phyloP scores from a whole-genome alignment of 2,888 invertebrate genomes.

The Catocala fraxini region DNA sequence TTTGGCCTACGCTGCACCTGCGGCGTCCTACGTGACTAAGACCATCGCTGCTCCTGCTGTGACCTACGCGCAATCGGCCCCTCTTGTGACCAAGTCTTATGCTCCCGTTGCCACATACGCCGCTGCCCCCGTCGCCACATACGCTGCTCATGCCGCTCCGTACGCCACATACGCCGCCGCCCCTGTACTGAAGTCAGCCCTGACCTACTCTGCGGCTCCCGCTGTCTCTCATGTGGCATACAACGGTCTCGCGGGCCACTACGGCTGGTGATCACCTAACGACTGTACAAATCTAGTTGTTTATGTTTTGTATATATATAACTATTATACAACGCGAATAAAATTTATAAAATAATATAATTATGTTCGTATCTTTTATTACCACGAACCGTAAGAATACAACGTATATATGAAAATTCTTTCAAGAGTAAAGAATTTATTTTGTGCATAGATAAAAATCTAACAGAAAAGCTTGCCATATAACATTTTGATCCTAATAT shows the following conservation, averaged over 20 bases:
- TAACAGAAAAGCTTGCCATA: neutral
- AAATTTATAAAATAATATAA: constrained; percentile 60
- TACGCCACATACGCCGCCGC: constrained; percentile 57
- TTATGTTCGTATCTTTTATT: neutral
- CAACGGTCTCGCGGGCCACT: constrained; percentile 88
- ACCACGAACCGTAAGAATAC: neutral
- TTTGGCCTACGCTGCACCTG: constrained; percentile 47
- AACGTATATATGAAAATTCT: too few species aligned
- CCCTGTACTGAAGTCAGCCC: constrained; percentile 73
- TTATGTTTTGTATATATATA: constrained; percentile 75
- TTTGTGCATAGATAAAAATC: constrained; percentile 5
- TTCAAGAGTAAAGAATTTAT: neutral
- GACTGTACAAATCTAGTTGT: constrained; percentile 71
- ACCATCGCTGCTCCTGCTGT: constrained; percentile 46
- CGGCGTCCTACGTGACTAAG: constrained; percentile 26
- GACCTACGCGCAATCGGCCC: constrained; percentile 52
- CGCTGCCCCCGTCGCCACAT: constrained; percentile 69
- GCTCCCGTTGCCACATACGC: constrained; percentile 69
- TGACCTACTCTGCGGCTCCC: constrained; percentile 87
- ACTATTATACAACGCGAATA: constrained; percentile 76
- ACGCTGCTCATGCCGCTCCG: constrained; percentile 59
- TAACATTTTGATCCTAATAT: constrained; percentile 12
- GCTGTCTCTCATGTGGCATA: constrained; percentile 89
- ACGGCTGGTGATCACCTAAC: constrained; percentile 88
- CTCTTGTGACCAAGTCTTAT: constrained; percentile 66